phyloP scores from a whole-genome alignment of 2,113 vertebrate species.

The Gallinago media region DNA sequence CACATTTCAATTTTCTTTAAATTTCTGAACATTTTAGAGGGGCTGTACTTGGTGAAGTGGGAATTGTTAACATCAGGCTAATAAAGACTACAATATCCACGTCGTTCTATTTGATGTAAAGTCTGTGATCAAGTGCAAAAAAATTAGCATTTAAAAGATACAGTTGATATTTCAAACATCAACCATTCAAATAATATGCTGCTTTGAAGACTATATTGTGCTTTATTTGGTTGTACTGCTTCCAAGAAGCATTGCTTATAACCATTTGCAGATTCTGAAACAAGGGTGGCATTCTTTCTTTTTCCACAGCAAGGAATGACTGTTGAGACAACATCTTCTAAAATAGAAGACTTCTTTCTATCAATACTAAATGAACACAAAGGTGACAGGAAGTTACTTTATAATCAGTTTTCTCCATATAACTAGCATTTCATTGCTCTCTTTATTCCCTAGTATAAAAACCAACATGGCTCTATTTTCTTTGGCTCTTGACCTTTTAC shows the following conservation, averaged over 20 bases:
- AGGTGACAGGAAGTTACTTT: background rate
- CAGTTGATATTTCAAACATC: background rate
- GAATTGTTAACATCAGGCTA: background rate
- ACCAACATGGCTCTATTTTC: background rate
- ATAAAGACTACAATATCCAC: background rate
- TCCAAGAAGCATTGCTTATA: background rate
- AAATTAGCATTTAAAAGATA: conserved; percentile 19
- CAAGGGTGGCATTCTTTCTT: background rate
- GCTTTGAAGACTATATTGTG: background rate
- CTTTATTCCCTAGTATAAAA: background rate
- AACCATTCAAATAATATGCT: background rate
- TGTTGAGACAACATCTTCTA: background rate
- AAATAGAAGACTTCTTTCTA: background rate
- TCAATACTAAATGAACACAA: background rate
- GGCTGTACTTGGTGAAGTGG: background rate
- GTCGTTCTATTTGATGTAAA: background rate
- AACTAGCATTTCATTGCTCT: background rate
- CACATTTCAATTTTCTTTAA: background rate
- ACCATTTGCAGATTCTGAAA: background rate
- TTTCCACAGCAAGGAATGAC: background rate
- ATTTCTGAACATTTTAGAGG: background rate
- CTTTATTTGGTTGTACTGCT: background rate
- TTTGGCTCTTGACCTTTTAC: background rate
- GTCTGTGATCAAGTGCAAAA: background rate
- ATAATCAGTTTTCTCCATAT: background rate